Conservation (phyloP, 2,113 vertebrate genomes). For the Hepsetus odoe region DNA sequence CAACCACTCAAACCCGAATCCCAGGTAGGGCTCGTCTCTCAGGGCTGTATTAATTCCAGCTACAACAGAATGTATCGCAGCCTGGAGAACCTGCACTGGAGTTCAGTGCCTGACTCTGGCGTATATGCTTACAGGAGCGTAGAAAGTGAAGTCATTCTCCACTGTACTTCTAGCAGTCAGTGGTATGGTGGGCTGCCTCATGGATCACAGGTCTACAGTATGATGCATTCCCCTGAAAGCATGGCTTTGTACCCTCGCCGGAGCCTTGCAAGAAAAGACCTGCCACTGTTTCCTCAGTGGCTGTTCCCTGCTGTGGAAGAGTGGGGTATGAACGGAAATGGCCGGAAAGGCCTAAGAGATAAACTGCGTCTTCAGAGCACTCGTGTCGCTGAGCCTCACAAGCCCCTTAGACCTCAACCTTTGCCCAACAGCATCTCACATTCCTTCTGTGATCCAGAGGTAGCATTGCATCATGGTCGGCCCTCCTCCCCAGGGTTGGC, state of each 20-base stretch:
- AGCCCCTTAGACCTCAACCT: slow-evolving; percentile 75
- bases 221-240: slow-evolving; percentile 66
- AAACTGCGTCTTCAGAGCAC: slow-evolving; percentile 82
- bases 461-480: slow-evolving; percentile 33
- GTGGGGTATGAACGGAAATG: slow-evolving; percentile 64
- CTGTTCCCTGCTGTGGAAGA: slow-evolving; percentile 77
- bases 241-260: slow-evolving; percentile 69
- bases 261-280: slow-evolving; percentile 67
- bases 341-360: slow-evolving; percentile 81
- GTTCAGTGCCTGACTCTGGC: slow-evolving; percentile 65
- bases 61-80: slow-evolving; percentile 81
- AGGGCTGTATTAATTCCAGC: slow-evolving; percentile 43
- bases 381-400: slow-evolving; percentile 74
- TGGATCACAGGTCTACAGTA: slow-evolving; percentile 58
- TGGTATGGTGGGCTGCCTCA: slow-evolving; percentile 76
- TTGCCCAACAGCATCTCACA: slow-evolving; percentile 51
- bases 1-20: slow-evolving; percentile 71
- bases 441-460: slow-evolving; percentile 54
- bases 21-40: slow-evolving; percentile 35
- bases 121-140: slow-evolving; percentile 72
- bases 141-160: slow-evolving; percentile 82
- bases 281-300: slow-evolving; percentile 79
- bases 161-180: slow-evolving; percentile 73
- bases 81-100: slow-evolving; percentile 89
- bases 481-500: slow-evolving; percentile 29